phyloP scores from a whole-genome alignment of 2,888 invertebrate genomes.

The Scelioninae gen. 1 region DNA sequence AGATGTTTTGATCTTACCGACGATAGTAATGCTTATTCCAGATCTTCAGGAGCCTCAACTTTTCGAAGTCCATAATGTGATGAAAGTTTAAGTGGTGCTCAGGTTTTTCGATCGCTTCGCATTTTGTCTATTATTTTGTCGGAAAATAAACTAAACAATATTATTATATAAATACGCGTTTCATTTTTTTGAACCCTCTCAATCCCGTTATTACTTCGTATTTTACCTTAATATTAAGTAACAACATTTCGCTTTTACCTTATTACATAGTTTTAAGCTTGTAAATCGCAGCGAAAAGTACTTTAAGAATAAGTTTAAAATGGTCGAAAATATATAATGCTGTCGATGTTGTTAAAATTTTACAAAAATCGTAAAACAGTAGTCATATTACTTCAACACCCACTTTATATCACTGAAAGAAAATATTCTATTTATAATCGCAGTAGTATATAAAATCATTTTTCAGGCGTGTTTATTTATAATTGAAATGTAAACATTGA shows the following conservation, averaged over 20 bases:
- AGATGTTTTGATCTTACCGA: constrained; percentile 48
- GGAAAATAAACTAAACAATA: constrained; percentile 35
- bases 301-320: constrained; percentile 29
- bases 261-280: constrained; percentile 57
- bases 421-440: too few relatives aligned
- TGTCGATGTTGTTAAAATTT: constrained; percentile 14
- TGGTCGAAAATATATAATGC: constrained; percentile 11
- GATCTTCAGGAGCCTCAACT: constrained; percentile 44
- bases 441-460: neutral
- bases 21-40: constrained; percentile 62
- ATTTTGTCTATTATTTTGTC: constrained; percentile 23
- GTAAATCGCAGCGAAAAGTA: constrained; percentile 41
- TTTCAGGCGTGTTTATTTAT: too few relatives aligned
- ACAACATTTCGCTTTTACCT: constrained; percentile 59
- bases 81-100: constrained; percentile 63
- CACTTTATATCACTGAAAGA: neutral
- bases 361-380: neutral
- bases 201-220: constrained; percentile 13
- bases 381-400: neutral
- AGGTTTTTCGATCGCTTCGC: constrained; percentile 33
- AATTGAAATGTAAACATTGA: too few relatives aligned
- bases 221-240: constrained; percentile 50
- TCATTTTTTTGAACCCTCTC: constrained; percentile 18
- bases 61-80: constrained; percentile 52
- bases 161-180: constrained; percentile 48